Evolutionary conservation across 2,113 vertebrate species (phyloP).

Genomic region (Anoura caudifer): DNA sequence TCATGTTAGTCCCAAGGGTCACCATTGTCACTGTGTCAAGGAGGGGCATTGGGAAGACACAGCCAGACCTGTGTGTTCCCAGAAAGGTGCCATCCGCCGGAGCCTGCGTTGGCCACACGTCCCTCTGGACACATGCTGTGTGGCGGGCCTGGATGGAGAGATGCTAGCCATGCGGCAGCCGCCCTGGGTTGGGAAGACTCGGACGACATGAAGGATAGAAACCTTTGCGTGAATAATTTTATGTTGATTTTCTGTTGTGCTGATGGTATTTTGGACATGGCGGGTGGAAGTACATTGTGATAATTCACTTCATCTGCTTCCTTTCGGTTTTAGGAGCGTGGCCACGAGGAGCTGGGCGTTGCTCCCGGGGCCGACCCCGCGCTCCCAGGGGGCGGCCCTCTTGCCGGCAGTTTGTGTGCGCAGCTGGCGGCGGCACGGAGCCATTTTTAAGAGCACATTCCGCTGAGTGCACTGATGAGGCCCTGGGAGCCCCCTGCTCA

Average conservation of each 20-base stretch:
- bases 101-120: too few relatives aligned
- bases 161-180: background rate
- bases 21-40: background rate
- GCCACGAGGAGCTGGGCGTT: background rate
- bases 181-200: background rate
- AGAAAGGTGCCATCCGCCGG: too few relatives aligned
- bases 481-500: conserved; percentile 21
- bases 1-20: background rate
- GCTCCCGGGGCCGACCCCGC: background rate
- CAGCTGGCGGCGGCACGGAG: background rate
- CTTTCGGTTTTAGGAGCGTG: background rate
- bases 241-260: background rate
- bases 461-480: background rate
- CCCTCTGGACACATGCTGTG: background rate
- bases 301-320: background rate
- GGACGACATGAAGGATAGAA: background rate
- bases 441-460: background rate
- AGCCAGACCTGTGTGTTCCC: background rate
- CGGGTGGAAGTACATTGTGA: background rate
- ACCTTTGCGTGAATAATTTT: background rate
- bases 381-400: too few relatives aligned
- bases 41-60: background rate
- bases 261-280: background rate
- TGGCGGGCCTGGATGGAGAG: background rate
- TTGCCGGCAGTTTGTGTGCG: background rate